Conservation (phyloP, 2,888 invertebrate species). For the Trilocha varians region DNA sequence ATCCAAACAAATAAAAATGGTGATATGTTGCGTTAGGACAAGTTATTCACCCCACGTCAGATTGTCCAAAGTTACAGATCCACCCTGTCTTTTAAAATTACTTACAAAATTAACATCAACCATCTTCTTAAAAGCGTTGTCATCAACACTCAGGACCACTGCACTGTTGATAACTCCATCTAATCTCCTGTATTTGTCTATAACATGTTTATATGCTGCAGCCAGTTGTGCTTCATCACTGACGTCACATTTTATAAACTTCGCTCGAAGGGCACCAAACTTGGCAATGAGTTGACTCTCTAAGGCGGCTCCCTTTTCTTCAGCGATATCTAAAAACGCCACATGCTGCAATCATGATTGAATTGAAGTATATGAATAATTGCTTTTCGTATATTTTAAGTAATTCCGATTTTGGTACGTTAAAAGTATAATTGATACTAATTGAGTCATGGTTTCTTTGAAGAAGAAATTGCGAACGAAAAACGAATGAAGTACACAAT, state of each 20-base stretch:
- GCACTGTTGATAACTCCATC: slow-evolving; percentile 58
- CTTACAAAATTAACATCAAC: slow-evolving; percentile 58
- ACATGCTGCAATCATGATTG: slow-evolving; percentile 43
- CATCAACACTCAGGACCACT: slow-evolving; percentile 37
- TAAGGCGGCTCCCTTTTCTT: slow-evolving; percentile 41
- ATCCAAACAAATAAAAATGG: too few species aligned
- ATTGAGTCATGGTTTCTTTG: too few species aligned
- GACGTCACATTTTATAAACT: slow-evolving; percentile 62
- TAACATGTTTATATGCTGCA: slow-evolving; percentile 43
- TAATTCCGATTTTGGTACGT: too few species aligned
- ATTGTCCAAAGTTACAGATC: slow-evolving; percentile 3
- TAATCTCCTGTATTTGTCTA: slow-evolving; percentile 51
- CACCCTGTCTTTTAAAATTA: too few species aligned
- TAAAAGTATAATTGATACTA: too few species aligned
- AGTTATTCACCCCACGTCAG: too few species aligned
- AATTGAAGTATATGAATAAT: background rate
- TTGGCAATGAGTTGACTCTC: slow-evolving; percentile 44
- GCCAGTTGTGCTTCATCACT: slow-evolving; percentile 41
- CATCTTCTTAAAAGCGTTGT: slow-evolving; percentile 33
- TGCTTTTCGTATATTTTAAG: background rate
- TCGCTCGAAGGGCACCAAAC: slow-evolving; percentile 55
- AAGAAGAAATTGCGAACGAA: too few species aligned
- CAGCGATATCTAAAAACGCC: slow-evolving; percentile 50
- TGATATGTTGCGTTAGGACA: too few species aligned
- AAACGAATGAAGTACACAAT: too few species aligned